Evolutionary conservation across 2,888 invertebrate species (phyloP).

Genomic region (Loripinus fragilis): DNA sequence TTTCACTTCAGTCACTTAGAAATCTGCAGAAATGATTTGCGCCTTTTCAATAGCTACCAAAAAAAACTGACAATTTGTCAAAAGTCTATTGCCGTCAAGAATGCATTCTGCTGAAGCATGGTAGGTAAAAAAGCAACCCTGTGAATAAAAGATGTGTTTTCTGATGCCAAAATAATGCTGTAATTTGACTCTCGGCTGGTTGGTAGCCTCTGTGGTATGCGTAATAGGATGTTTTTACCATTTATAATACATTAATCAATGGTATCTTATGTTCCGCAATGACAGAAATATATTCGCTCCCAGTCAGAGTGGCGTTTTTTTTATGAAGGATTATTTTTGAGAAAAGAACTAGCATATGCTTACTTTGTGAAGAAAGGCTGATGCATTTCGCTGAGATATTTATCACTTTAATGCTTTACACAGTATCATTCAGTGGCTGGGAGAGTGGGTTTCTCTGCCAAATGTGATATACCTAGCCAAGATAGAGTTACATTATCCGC

Average conservation of each 20-base stretch:
- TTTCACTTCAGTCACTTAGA: not conserved
- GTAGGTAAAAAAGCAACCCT: conserved; percentile 8
- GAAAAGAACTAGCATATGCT: conserved; percentile 16
- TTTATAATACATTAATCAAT: conserved; percentile 50
- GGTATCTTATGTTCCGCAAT: conserved; percentile 43
- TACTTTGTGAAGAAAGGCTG: conserved; percentile 21
- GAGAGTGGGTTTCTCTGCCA: not conserved
- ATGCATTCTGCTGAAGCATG: conserved; percentile 21
- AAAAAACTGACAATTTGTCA: conserved; percentile 17
- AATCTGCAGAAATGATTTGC: not conserved
- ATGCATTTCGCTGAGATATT: conserved; percentile 53
- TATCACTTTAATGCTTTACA: conserved; percentile 43
- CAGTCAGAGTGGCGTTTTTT: conserved; percentile 20
- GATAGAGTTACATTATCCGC: conserved; percentile 5
- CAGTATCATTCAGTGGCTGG: conserved; percentile 9
- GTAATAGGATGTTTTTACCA: conserved; percentile 27
- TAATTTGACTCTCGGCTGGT: conserved; percentile 30
- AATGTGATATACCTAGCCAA: conserved; percentile 18
- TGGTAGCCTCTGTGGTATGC: conserved; percentile 25
- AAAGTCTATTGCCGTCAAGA: conserved; percentile 1
- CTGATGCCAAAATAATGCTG: conserved; percentile 41
- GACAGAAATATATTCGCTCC: conserved; percentile 57
- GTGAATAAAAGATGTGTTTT: conserved; percentile 34
- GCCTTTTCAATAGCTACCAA: not conserved
- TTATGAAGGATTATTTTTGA: conserved; percentile 11